Evolutionary conservation across 2,113 vertebrate species (phyloP).

Genomic region (Lasiurus cinereus): DNA sequence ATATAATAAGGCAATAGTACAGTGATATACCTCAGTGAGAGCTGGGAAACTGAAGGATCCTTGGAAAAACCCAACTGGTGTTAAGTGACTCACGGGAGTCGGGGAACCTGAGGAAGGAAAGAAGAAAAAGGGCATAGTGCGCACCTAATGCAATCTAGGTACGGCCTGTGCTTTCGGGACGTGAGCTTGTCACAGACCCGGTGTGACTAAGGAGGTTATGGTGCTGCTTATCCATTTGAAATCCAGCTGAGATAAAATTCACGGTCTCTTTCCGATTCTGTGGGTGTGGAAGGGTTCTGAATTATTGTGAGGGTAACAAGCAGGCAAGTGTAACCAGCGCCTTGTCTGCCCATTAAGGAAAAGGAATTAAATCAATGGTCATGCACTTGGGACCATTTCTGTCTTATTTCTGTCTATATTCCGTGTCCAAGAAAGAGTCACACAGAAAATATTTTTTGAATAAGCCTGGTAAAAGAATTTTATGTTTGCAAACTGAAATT

Average conservation of each 20-base stretch:
- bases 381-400: neutral
- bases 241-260: neutral
- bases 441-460: neutral
- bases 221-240: neutral
- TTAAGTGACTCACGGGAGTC: neutral
- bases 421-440: constrained; percentile 2
- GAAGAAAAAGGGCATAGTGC: neutral
- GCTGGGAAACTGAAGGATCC: neutral
- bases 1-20: constrained; percentile 2
- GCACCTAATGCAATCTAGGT: neutral
- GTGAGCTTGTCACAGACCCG: neutral
- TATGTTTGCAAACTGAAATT: neutral
- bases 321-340: neutral
- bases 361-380: neutral
- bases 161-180: neutral
- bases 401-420: constrained; percentile 5
- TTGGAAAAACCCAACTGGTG: neutral
- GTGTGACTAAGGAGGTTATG: neutral
- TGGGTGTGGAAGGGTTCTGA: neutral
- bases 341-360: neutral
- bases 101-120: neutral
- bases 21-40: neutral
- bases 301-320: neutral
- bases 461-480: constrained; percentile 34
- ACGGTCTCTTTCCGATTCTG: neutral